A percentile compares a stretch with the other conserved stretches of the same genome.
These are phyloP conservation scores for Sebastiscus albofasciatus DNA, from an alignment of 2,797 vertebrate species.

Conservation along the genomic window DNA sequence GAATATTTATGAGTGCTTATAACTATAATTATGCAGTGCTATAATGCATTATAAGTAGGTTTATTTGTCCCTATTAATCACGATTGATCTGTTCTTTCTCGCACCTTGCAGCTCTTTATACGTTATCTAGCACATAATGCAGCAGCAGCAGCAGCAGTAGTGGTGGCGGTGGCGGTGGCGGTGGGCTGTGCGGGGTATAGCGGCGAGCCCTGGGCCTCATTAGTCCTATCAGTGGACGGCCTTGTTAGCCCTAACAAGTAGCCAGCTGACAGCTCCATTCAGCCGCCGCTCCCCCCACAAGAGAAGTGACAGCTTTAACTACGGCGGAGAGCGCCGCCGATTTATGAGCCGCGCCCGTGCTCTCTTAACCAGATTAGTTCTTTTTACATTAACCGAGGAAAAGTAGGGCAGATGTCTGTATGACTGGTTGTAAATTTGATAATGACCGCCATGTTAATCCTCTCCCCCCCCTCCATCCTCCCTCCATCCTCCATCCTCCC, in stretches of 20 bases:
- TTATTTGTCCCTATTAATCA: not conserved
- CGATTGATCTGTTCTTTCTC: not conserved
- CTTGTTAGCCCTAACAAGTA: slow-evolving; percentile 79
- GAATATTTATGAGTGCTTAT: not conserved
- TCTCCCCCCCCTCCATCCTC: slow-evolving; percentile 39
- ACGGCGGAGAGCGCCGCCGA: slow-evolving; percentile 65
- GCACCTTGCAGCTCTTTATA: not conserved
- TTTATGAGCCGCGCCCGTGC: slow-evolving; percentile 82
- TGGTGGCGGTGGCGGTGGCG: not conserved
- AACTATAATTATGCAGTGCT: not conserved
- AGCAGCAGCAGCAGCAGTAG: not conserved
- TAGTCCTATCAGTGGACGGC: slow-evolving; percentile 79
- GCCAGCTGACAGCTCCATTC: slow-evolving; percentile 82
- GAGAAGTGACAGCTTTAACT: slow-evolving; percentile 84
- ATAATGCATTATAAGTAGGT: not conserved
- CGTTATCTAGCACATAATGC: not conserved
- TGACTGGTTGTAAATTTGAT: slow-evolving; percentile 89
- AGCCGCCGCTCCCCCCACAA: slow-evolving; percentile 65
- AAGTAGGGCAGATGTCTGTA: slow-evolving; percentile 94
- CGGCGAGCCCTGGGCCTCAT: slow-evolving; percentile 67
- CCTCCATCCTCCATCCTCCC: not conserved
- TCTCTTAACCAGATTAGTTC: slow-evolving; percentile 91
- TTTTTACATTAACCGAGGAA: slow-evolving; percentile 82
- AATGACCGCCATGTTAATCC: slow-evolving; percentile 88
- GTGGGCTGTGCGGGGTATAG: slow-evolving; percentile 9